Percentiles rank a stretch among this genome's conserved stretches.
These are phyloP conservation scores for Martes martes DNA, from an alignment of 2,113 vertebrate genomes.

Conservation along the genomic window DNA sequence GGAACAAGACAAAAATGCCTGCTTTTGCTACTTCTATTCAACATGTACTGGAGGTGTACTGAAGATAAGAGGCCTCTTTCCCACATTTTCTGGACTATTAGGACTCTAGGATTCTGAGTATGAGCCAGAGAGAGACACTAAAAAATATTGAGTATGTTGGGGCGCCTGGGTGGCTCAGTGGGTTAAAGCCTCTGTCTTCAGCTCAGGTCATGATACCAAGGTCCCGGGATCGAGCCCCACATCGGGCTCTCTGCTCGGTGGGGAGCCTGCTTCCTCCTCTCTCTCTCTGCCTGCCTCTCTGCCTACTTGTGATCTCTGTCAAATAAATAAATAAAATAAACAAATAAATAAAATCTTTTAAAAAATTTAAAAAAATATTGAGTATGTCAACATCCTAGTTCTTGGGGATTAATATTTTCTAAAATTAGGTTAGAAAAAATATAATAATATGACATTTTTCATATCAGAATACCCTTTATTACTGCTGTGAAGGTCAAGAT, in stretches of 20 bases:
- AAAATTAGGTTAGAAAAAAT: constrained; percentile 35
- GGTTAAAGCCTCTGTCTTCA: too few relatives aligned
- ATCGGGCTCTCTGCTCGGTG: too few relatives aligned
- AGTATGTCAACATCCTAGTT: background rate
- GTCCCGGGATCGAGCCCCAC: too few relatives aligned
- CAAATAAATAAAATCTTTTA: too few relatives aligned
- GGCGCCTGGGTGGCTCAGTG: too few relatives aligned
- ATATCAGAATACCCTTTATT: background rate
- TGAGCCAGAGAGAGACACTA: background rate
- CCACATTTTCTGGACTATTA: background rate
- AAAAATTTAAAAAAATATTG: background rate
- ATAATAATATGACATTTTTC: background rate
- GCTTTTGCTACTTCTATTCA: background rate
- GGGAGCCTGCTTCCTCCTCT: too few relatives aligned
- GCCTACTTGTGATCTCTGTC: too few relatives aligned
- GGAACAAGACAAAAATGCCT: constrained; percentile 30
- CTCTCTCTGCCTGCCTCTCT: too few relatives aligned
- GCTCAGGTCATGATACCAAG: too few relatives aligned
- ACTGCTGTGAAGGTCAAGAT: background rate
- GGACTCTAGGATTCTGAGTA: background rate
- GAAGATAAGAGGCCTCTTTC: background rate
- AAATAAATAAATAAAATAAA: too few relatives aligned
- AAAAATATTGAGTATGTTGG: background rate
- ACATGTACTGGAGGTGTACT: background rate
- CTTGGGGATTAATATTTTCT: background rate